Percentiles rank a stretch among this genome's conserved stretches.
phyloP scores from a whole-genome alignment of 2,888 invertebrate genomes.

The Parthenolecanium corni region DNA sequence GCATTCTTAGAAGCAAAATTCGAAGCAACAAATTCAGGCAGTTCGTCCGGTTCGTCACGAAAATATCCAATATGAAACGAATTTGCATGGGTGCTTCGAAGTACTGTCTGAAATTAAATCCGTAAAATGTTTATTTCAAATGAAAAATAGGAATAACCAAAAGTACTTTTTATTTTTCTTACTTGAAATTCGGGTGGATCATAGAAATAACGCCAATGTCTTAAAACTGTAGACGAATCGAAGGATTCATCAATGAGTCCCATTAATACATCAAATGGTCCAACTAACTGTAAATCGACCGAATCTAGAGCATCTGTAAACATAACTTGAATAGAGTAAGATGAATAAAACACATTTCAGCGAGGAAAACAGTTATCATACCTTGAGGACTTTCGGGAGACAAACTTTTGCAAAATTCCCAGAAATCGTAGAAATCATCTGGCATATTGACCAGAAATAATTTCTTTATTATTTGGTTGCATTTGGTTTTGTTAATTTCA shows the following conservation, averaged over 20 bases:
- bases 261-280: constrained; percentile 73
- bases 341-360: neutral
- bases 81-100: constrained; percentile 55
- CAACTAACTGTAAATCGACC: constrained; percentile 62
- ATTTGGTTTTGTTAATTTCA: constrained; percentile 35
- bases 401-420: constrained; percentile 54
- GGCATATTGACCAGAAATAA: constrained; percentile 80
- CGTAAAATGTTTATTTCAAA: neutral
- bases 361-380: constrained; percentile 31
- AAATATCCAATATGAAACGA: constrained; percentile 82
- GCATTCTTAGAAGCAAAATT: constrained; percentile 60
- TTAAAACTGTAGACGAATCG: constrained; percentile 43
- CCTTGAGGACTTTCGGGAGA: constrained; percentile 46
- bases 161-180: constrained; percentile 31
- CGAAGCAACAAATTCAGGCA: constrained; percentile 63
- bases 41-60: constrained; percentile 64
- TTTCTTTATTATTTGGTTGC: constrained; percentile 48
- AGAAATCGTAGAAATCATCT: constrained; percentile 75
- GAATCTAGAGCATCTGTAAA: constrained; percentile 48
- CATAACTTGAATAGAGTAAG: constrained; percentile 16
- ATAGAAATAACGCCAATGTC: constrained; percentile 80
- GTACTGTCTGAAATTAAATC: constrained; percentile 46
- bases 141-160: neutral
- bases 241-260: constrained; percentile 47
- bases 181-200: constrained; percentile 92